Conservation (phyloP, 2,797 vertebrate species). For the Neopelma chrysocephalum region DNA sequence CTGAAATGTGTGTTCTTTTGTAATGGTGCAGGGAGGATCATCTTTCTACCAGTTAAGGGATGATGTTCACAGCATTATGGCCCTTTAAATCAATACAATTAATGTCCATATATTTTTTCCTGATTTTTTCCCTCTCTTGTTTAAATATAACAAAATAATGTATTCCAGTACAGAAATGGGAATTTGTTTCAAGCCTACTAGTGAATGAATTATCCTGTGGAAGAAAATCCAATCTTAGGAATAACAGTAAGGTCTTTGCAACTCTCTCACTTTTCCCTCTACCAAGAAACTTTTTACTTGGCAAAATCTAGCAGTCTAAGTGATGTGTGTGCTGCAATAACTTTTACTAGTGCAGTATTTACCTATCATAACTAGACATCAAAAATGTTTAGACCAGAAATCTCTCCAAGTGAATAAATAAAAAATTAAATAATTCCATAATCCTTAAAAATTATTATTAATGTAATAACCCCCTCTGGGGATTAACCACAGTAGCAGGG, state of each 20-base stretch:
- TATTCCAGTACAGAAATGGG: neutral
- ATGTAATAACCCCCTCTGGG: neutral
- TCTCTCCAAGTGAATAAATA: conserved; percentile 1
- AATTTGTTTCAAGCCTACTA: neutral
- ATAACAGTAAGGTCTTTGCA: neutral
- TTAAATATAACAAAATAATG: neutral
- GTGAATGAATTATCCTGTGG: neutral
- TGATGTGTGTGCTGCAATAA: neutral
- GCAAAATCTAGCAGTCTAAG: neutral
- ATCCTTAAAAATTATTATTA: conserved; percentile 36
- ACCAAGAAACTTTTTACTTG: neutral
- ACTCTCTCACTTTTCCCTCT: neutral
- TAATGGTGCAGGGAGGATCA: neutral
- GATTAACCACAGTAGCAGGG: conserved; percentile 25
- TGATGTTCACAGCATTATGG: neutral
- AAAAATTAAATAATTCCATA: conserved; percentile 33
- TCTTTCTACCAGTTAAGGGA: neutral
- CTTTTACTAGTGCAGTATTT: neutral
- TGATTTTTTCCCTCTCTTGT: neutral
- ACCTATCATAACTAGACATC: conserved; percentile 1
- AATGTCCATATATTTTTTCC: neutral
- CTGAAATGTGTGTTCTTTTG: neutral
- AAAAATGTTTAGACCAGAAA: conserved; percentile 18
- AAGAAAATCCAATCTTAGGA: conserved; percentile 1
- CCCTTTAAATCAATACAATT: neutral